Conservation (phyloP, 2,797 vertebrate genomes). For the Scyliorhinus canicula region DNA sequence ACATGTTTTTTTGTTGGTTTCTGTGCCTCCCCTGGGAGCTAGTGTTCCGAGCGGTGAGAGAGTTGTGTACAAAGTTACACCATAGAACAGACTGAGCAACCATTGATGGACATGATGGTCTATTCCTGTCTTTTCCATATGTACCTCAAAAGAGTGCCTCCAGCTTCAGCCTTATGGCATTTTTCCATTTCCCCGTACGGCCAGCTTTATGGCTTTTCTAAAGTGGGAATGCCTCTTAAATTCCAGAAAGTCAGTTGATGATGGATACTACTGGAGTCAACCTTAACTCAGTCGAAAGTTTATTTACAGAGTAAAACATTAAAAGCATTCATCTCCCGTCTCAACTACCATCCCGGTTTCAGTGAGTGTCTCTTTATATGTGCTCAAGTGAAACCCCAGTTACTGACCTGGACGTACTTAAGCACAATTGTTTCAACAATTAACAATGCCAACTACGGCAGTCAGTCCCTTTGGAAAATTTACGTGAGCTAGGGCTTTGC, state of each 20-base stretch:
- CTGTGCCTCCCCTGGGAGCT: not conserved
- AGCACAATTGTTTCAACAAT: no score
- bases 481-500: no score
- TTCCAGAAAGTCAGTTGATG: not conserved
- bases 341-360: no score
- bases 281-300: no score
- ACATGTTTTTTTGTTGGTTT: not conserved
- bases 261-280: no score
- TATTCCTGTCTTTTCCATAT: constrained; percentile 12
- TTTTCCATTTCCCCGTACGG: not conserved
- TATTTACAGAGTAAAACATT: no score
- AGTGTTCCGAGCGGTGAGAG: not conserved
- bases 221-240: not conserved
- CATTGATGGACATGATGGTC: not conserved
- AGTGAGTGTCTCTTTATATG: no score
- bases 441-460: no score
- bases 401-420: no score
- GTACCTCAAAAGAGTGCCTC: not conserved
- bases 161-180: not conserved
- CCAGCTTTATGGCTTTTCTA: not conserved
- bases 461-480: no score
- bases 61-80: constrained; percentile 10
- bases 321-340: no score
- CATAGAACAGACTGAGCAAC: not conserved
- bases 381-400: no score